A percentile compares a stretch with the other conserved stretches of the same genome.
Evolutionary conservation across 2,888 invertebrate genomes (phyloP).

Genomic region (Gibbula magus): DNA sequence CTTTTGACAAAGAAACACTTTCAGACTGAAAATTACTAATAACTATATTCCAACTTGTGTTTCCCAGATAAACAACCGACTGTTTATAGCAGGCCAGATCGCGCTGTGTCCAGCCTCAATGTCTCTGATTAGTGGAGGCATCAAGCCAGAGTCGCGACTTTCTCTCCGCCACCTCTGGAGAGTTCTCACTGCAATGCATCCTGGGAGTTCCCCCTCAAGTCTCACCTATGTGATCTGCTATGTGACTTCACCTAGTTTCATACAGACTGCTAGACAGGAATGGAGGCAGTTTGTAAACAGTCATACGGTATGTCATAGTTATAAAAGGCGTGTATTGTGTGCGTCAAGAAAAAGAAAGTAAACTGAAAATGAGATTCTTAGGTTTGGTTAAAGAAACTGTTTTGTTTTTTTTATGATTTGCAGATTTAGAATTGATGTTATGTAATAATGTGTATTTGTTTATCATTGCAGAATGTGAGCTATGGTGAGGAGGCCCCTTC

Average conservation of each 20-base stretch:
- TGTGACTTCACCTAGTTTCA: constrained; percentile 83
- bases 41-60: constrained; percentile 21
- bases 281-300: constrained; percentile 79
- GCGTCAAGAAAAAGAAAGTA: no score
- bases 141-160: constrained; percentile 85
- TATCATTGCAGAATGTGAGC: background rate
- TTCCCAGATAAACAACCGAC: constrained; percentile 85
- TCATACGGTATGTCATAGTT: background rate
- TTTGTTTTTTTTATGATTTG: no score
- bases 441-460: background rate
- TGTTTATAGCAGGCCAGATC: constrained; percentile 93
- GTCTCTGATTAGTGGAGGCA: constrained; percentile 85
- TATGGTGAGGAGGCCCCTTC: constrained; percentile 79
- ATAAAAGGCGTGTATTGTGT: no score
- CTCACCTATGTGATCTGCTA: constrained; percentile 93
- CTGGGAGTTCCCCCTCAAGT: constrained; percentile 84
- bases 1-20: no score
- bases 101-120: constrained; percentile 89
- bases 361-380: background rate
- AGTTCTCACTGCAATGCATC: constrained; percentile 86
- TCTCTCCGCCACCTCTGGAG: constrained; percentile 89
- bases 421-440: background rate
- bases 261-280: constrained; percentile 85
- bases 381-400: background rate
- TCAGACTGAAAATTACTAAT: no score